phyloP scores from a whole-genome alignment of 2,113 vertebrate species.

The Xerus inauris region DNA sequence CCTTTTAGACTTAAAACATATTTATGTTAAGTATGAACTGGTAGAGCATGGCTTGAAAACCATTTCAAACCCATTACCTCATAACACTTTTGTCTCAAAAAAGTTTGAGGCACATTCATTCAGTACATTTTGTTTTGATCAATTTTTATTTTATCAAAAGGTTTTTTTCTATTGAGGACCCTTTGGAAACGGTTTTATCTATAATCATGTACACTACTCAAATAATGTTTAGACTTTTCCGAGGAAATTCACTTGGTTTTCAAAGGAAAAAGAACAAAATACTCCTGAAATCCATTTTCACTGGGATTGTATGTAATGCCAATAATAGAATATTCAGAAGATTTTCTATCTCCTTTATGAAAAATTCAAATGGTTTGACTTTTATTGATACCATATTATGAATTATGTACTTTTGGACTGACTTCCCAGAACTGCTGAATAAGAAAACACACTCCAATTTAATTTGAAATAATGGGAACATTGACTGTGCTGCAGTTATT shows the following conservation, averaged over 20 bases:
- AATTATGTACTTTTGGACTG: constrained; percentile 5
- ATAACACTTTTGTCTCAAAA: constrained; percentile 4
- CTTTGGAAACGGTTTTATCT: constrained; percentile 10
- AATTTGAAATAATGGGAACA: neutral
- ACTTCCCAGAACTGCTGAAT: constrained; percentile 25
- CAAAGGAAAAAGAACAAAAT: neutral
- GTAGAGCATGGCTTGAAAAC: neutral
- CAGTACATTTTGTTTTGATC: constrained; percentile 8
- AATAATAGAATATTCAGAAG: neutral
- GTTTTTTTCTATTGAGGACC: neutral
- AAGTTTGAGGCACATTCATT: neutral
- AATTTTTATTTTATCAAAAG: constrained; percentile 24
- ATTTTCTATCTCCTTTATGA: neutral
- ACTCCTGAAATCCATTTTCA: neutral
- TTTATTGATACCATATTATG: neutral
- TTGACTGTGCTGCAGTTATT: neutral
- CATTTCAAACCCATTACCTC: neutral
- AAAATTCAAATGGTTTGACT: constrained; percentile 49
- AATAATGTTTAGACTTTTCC: constrained; percentile 20
- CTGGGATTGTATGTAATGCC: neutral
- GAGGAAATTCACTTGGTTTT: constrained; percentile 42
- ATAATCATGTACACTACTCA: neutral
- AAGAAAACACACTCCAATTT: constrained; percentile 16
- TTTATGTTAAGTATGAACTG: neutral
- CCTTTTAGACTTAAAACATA: constrained; percentile 21